A percentile compares a stretch with the other conserved stretches of the same genome.
Conservation (phyloP, 2,113 vertebrate genomes). For the Antennarius striatus region DNA sequence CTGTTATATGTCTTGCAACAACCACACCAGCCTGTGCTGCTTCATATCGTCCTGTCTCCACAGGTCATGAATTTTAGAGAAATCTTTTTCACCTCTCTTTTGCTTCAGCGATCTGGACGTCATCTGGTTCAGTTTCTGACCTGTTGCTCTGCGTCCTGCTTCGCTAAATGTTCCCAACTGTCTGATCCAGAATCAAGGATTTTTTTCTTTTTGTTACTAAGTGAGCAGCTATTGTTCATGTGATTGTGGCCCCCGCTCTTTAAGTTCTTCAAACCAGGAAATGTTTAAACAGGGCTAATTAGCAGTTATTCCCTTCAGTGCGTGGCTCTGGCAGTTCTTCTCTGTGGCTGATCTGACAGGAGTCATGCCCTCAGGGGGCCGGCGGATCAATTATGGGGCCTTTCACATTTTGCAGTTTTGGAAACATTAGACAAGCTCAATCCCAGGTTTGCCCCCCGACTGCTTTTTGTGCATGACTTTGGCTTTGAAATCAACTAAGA, state of each 20-base stretch:
- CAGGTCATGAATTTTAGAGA: too few species aligned
- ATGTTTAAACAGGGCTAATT: slow-evolving; percentile 81
- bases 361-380: slow-evolving; percentile 76
- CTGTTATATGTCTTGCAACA: too few species aligned
- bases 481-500: slow-evolving; percentile 53
- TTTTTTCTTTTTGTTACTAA: slow-evolving; percentile 29
- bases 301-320: slow-evolving; percentile 70
- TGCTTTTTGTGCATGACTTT: slow-evolving; percentile 23
- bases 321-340: slow-evolving; percentile 65
- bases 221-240: slow-evolving; percentile 69
- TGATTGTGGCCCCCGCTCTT: slow-evolving; percentile 73
- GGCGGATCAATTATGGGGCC: slow-evolving; percentile 72
- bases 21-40: too few species aligned
- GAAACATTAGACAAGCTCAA: slow-evolving; percentile 71
- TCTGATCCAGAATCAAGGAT: slow-evolving; percentile 38
- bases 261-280: slow-evolving; percentile 86
- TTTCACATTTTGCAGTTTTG: slow-evolving; percentile 61
- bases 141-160: slow-evolving; percentile 5
- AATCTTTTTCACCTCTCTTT: too few species aligned
- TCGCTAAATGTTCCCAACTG: slow-evolving; percentile 59
- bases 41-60: too few species aligned
- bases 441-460: slow-evolving; percentile 50
- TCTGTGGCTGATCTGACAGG: slow-evolving; percentile 77
- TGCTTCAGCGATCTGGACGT: slow-evolving; percentile 9
- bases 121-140: slow-evolving; percentile 64